phyloP scores from a whole-genome alignment of 2,113 vertebrate genomes.

The Macquaria ambigua region DNA sequence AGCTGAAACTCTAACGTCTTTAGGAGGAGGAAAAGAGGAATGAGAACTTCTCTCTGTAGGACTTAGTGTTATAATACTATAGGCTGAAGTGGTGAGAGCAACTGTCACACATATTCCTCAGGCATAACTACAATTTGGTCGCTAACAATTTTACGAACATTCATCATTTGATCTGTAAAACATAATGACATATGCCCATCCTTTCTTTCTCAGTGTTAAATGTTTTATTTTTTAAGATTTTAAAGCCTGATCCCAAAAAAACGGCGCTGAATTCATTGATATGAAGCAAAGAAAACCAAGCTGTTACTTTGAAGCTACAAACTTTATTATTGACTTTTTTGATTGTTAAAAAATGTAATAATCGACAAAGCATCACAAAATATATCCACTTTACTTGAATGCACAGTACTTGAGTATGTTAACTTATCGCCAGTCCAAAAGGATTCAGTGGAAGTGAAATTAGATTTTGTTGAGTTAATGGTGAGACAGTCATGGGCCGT shows the following conservation, averaged over 20 bases:
- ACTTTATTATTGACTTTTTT: neutral
- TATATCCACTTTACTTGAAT: neutral
- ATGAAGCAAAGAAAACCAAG: neutral
- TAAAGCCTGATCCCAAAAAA: neutral
- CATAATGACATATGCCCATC: too few relatives aligned
- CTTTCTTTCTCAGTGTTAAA: too few relatives aligned
- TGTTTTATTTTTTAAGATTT: too few relatives aligned
- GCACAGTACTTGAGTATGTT: neutral
- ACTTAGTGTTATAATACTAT: neutral
- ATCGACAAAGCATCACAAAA: neutral
- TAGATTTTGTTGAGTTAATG: constrained; percentile 6
- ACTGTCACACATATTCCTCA: neutral
- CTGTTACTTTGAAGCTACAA: neutral
- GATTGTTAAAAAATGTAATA: neutral
- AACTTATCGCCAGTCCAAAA: neutral
- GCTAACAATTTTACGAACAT: too few relatives aligned
- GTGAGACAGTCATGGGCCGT: neutral
- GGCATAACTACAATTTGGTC: too few relatives aligned
- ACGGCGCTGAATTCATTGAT: neutral
- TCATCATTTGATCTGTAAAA: too few relatives aligned
- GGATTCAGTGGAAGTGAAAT: neutral
- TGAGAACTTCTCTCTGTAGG: neutral
- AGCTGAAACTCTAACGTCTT: neutral
- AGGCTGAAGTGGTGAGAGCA: neutral
- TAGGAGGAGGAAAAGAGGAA: neutral